Evolutionary conservation across 35 echinoderm and acorn worm genomes (phyloP).

Genomic region (Stichopus chloronotus): DNA sequence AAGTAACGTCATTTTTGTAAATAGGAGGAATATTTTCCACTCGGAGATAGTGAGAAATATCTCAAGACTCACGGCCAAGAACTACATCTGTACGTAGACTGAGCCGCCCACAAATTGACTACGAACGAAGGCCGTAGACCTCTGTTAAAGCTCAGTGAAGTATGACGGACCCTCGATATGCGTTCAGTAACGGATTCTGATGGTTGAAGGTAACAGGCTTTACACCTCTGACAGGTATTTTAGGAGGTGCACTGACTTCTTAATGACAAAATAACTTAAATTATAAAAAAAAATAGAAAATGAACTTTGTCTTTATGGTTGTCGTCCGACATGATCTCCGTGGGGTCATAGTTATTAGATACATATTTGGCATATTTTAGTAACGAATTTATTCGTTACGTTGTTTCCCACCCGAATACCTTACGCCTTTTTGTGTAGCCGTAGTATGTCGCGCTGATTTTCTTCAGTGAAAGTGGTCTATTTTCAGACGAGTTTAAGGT

Average conservation of each 20-base stretch:
- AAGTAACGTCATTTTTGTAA: too few species aligned
- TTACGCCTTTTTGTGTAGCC: background rate
- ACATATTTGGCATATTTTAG: background rate
- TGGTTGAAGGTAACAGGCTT: background rate
- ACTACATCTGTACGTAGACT: background rate
- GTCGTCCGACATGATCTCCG: too few species aligned
- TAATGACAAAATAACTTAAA: too few species aligned
- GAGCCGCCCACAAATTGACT: background rate
- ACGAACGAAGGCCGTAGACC: background rate
- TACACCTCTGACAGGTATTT: background rate
- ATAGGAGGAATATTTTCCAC: too few species aligned
- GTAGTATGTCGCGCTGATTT: too few species aligned
- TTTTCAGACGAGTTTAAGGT: too few species aligned
- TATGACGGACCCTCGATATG: background rate
- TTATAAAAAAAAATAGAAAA: too few species aligned
- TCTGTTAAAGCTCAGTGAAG: background rate
- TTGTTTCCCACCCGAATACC: background rate
- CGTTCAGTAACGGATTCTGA: background rate
- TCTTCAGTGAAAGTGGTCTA: too few species aligned
- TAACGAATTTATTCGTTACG: background rate
- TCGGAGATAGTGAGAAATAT: background rate
- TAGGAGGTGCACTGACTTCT: background rate
- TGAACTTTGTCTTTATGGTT: too few species aligned
- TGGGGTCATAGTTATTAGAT: background rate
- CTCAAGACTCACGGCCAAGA: background rate